phyloP scores from a whole-genome alignment of 2,888 invertebrate species.

The Nomada goodeniana region DNA sequence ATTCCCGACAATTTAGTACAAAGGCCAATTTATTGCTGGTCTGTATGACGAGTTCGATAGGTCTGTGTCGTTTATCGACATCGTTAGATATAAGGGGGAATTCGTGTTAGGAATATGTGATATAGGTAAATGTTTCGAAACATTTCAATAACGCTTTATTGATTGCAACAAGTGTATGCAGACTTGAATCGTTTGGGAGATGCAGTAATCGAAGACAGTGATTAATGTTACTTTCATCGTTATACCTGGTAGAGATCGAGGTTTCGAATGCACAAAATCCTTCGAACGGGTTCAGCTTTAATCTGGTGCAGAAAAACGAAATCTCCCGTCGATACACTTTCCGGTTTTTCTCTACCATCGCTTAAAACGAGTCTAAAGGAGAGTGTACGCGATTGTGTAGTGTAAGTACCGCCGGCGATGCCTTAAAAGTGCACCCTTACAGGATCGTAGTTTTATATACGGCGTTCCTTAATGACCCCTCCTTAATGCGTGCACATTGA shows the following conservation, averaged over 20 bases:
- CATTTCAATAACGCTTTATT: too few species aligned
- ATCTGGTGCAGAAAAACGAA: conserved; percentile 12
- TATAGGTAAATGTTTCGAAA: too few species aligned
- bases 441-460: conserved; percentile 3
- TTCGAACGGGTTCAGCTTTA: neutral
- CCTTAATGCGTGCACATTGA: neutral
- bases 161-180: too few species aligned
- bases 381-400: conserved; percentile 26
- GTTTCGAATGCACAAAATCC: neutral
- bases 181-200: neutral
- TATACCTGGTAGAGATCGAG: too few species aligned
- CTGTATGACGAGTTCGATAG: too few species aligned
- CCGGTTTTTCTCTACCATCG: conserved; percentile 26
- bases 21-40: too few species aligned
- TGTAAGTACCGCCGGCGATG: conserved; percentile 5
- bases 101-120: too few species aligned
- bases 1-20: too few species aligned
- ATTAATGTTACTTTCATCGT: too few species aligned
- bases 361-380: conserved; percentile 31
- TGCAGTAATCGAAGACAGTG: too few species aligned
- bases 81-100: too few species aligned
- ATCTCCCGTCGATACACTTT: conserved; percentile 32
- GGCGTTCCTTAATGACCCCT: conserved; percentile 14
- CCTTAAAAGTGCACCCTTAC: conserved; percentile 31
- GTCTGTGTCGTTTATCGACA: too few species aligned